phyloP scores from a whole-genome alignment of 2,797 vertebrate genomes.

The Microcaecilia unicolor region DNA sequence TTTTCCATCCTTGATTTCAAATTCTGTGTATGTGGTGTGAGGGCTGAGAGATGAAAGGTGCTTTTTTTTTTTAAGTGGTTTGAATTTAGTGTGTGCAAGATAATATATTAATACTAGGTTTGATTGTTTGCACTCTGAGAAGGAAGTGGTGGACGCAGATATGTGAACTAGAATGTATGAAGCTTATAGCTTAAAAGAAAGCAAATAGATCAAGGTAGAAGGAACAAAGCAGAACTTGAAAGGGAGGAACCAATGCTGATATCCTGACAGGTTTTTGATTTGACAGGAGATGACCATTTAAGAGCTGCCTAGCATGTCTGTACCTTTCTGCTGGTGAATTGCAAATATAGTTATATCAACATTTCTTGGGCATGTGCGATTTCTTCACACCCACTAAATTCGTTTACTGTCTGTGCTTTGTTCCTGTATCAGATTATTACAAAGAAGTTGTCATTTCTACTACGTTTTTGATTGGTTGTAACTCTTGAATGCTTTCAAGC shows the following conservation, averaged over 20 bases:
- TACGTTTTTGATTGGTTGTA: too few relatives aligned
- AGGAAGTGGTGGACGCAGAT: constrained; percentile 14
- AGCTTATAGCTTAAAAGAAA: not conserved
- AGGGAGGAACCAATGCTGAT: not conserved
- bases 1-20: too few relatives aligned
- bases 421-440: too few relatives aligned
- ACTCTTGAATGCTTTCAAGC: too few relatives aligned
- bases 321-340: not conserved
- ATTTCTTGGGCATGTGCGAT: not conserved
- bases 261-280: constrained; percentile 5
- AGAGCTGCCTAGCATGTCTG: constrained; percentile 5
- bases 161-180: constrained; percentile 3
- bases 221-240: too few relatives aligned
- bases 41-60: constrained; percentile 35
- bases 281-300: not conserved
- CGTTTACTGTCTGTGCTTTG: too few relatives aligned
- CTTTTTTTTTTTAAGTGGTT: constrained; percentile 35
- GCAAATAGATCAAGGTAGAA: not conserved
- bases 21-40: too few relatives aligned
- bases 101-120: constrained; percentile 18
- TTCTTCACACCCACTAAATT: too few relatives aligned
- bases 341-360: not conserved
- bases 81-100: constrained; percentile 33
- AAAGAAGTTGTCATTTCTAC: too few relatives aligned
- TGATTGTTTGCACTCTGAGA: constrained; percentile 19